A percentile compares a stretch with the other conserved stretches of the same genome.
phyloP scores from a whole-genome alignment of 1,140 invertebrate species.

The Drosophila albomicans region DNA sequence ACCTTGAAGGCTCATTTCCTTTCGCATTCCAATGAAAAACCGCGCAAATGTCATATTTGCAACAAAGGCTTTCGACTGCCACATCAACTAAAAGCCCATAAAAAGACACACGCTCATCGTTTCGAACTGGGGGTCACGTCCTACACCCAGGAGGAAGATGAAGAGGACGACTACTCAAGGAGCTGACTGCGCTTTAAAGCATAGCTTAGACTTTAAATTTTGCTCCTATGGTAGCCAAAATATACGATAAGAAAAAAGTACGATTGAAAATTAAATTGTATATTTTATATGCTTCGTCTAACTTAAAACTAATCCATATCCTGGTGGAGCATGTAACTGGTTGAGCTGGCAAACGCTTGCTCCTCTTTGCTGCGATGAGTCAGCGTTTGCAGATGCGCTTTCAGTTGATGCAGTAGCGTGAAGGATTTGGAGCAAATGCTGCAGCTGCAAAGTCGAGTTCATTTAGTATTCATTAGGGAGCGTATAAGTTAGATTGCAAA shows the following conservation, averaged over 20 bases:
- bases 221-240: conserved; percentile 32
- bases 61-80: conserved; percentile 70
- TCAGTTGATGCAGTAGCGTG: conserved; percentile 71
- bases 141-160: conserved; percentile 28
- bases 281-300: neutral
- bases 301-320: neutral
- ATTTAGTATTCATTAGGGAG: too few species aligned
- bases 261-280: neutral
- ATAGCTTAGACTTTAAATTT: neutral
- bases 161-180: conserved; percentile 5
- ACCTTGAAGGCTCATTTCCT: conserved; percentile 64
- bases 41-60: conserved; percentile 68
- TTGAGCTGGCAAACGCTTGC: conserved; percentile 21
- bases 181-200: neutral
- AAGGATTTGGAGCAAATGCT: conserved; percentile 72
- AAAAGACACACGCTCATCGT: conserved; percentile 62
- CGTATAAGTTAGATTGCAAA: neutral
- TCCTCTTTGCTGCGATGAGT: conserved; percentile 66
- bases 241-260: neutral
- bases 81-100: conserved; percentile 74
- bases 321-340: neutral
- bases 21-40: conserved; percentile 65
- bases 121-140: conserved; percentile 30
- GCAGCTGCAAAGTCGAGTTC: conserved; percentile 56
- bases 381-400: conserved; percentile 75